Percentiles rank a stretch among this genome's conserved stretches.
phyloP scores from a whole-genome alignment of 2,797 vertebrate genomes.

The Melanogrammus aeglefinus region DNA sequence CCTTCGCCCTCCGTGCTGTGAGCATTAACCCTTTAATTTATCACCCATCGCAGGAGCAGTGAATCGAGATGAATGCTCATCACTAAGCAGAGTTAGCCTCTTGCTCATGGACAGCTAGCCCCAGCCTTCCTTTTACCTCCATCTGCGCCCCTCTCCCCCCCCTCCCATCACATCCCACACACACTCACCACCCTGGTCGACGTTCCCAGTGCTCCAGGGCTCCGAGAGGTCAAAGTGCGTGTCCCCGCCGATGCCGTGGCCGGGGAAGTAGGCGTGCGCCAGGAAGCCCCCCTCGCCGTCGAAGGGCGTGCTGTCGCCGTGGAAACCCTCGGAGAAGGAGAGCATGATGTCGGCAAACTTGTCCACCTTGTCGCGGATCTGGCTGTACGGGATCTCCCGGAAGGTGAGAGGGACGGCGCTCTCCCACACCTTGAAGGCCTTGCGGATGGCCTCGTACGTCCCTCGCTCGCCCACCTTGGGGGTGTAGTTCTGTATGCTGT shows the following conservation, averaged over 20 bases:
- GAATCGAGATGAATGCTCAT: no score
- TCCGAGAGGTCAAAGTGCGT: slow-evolving; percentile 91
- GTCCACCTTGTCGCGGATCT: slow-evolving; percentile 76
- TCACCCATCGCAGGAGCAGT: no score
- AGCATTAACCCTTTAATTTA: no score
- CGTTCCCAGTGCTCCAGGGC: slow-evolving; percentile 84
- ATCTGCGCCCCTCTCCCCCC: no score
- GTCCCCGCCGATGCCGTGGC: slow-evolving; percentile 87
- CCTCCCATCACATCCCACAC: background rate
- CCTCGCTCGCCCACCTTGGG: slow-evolving; percentile 84
- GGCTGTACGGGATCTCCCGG: slow-evolving; percentile 83
- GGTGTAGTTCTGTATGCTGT: slow-evolving; percentile 91
- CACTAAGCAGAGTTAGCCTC: no score
- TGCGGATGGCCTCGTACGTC: slow-evolving; percentile 83
- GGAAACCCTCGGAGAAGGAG: slow-evolving; percentile 87
- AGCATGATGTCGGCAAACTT: slow-evolving; percentile 93
- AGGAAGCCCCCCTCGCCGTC: slow-evolving; percentile 90
- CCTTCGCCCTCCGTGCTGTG: no score
- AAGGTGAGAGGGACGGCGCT: slow-evolving; percentile 80
- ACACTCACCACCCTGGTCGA: slow-evolving; percentile 83
- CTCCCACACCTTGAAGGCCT: slow-evolving; percentile 86
- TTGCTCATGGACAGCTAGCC: no score
- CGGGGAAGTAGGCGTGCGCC: slow-evolving; percentile 92
- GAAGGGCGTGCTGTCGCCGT: slow-evolving; percentile 91
- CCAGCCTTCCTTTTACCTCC: no score